These are phyloP conservation scores for Drosophila robusta DNA, from an alignment of 2,888 invertebrate species.

Conservation along the genomic window DNA sequence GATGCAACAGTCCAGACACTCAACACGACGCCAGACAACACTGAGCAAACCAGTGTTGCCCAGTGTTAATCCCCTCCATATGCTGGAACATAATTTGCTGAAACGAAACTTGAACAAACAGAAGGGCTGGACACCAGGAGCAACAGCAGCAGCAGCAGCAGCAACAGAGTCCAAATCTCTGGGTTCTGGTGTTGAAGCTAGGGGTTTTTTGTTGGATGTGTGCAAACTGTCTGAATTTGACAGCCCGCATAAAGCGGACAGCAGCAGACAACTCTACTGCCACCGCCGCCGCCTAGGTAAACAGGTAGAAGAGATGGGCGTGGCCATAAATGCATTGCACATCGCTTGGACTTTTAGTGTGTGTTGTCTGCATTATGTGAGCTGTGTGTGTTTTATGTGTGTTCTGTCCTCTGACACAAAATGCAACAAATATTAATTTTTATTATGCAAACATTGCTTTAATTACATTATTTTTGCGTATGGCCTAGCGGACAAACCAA, in stretches of 20 bases:
- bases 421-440: constrained; percentile 81
- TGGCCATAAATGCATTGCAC: constrained; percentile 29
- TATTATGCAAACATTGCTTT: constrained; percentile 79
- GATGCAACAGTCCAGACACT: constrained; percentile 51
- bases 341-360: constrained; percentile 10
- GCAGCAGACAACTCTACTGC: constrained; percentile 46
- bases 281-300: constrained; percentile 47
- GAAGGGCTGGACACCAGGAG: constrained; percentile 27
- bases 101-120: constrained; percentile 78
- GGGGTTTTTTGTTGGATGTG: constrained; percentile 48
- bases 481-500: constrained; percentile 56
- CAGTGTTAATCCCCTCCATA: constrained; percentile 68
- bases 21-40: constrained; percentile 49
- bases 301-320: constrained; percentile 15
- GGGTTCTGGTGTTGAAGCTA: constrained; percentile 23
- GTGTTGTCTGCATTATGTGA: background rate
- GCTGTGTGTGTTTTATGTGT: background rate
- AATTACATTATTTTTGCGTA: constrained; percentile 79
- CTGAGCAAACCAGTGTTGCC: constrained; percentile 24
- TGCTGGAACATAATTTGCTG: constrained; percentile 74
- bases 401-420: constrained; percentile 49
- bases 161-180: constrained; percentile 47
- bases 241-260: constrained; percentile 80
- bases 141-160: constrained; percentile 21
- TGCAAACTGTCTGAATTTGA: constrained; percentile 79